Evolutionary conservation across 1,140 invertebrate genomes (phyloP).

Genomic region (Cydia fagiglandana): DNA sequence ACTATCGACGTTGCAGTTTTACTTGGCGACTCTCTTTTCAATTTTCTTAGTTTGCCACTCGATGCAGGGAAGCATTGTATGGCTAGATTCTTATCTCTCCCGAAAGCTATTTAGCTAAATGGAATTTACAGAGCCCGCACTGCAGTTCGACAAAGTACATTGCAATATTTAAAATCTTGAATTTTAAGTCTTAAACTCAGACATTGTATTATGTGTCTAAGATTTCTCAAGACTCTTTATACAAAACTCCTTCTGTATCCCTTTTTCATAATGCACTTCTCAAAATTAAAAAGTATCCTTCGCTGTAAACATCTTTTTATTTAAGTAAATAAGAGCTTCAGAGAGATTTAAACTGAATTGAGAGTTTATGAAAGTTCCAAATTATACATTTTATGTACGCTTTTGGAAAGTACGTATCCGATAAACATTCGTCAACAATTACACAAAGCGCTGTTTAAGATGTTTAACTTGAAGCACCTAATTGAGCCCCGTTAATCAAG

Average conservation of each 20-base stretch:
- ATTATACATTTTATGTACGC: conserved; percentile 31
- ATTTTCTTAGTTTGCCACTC: conserved; percentile 77
- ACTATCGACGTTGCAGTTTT: conserved; percentile 69
- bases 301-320: not conserved
- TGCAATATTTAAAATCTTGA: conserved; percentile 78
- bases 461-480: conserved; percentile 71
- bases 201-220: conserved; percentile 65
- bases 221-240: conserved; percentile 56
- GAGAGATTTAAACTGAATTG: conserved; percentile 12
- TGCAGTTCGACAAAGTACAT: conserved; percentile 78
- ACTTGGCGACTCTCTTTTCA: conserved; percentile 77
- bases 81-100: conserved; percentile 77
- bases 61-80: conserved; percentile 76
- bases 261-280: conserved; percentile 52
- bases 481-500: conserved; percentile 75
- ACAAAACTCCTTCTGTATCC: conserved; percentile 37
- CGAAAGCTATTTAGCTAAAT: conserved; percentile 79
- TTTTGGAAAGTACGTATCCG: conserved; percentile 36
- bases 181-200: conserved; percentile 70
- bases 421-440: conserved; percentile 54
- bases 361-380: conserved; percentile 27
- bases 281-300: conserved; percentile 47
- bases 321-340: conserved; percentile 15
- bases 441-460: conserved; percentile 63
- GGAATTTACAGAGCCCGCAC: conserved; percentile 78